Percentiles rank a stretch among this genome's conserved stretches.
phyloP scores from a whole-genome alignment of 2,888 invertebrate genomes.

The Agrotis ipsilon region DNA sequence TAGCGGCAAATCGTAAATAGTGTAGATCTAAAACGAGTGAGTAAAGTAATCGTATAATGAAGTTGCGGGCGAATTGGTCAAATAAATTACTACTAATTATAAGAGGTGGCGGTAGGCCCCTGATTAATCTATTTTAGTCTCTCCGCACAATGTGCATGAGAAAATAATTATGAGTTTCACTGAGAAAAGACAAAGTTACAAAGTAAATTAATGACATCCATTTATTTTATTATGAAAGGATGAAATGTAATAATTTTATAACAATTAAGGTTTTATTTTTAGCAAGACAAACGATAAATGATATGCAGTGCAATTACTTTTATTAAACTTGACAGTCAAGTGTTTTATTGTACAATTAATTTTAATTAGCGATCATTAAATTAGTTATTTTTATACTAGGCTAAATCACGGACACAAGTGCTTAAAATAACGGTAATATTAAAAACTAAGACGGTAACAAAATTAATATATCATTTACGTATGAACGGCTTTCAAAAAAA shows the following conservation, averaged over 20 bases:
- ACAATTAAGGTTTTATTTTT: constrained; percentile 28
- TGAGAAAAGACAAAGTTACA: constrained; percentile 14
- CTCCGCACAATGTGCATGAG: constrained; percentile 14
- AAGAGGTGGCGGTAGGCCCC: background rate
- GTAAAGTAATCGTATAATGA: no score
- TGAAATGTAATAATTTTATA: constrained; percentile 21
- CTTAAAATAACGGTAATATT: constrained; percentile 7
- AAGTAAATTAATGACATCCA: constrained; percentile 35
- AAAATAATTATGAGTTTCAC: constrained; percentile 32
- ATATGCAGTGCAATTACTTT: background rate
- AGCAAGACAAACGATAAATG: constrained; percentile 9
- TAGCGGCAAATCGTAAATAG: no score
- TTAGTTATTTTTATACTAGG: background rate
- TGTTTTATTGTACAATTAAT: constrained; percentile 16
- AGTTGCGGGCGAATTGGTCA: no score
- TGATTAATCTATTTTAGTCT: constrained; percentile 33
- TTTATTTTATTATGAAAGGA: constrained; percentile 31
- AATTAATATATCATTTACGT: constrained; percentile 33
- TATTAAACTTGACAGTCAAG: constrained; percentile 15
- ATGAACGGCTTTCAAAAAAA: constrained; percentile 24
- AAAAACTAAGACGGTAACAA: background rate
- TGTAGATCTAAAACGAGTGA: no score
- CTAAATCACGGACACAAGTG: background rate
- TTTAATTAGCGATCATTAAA: constrained; percentile 12
- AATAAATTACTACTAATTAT: background rate